These are phyloP conservation scores for Lagodon rhomboides DNA, from an alignment of 2,797 vertebrate species.

Conservation along the genomic window DNA sequence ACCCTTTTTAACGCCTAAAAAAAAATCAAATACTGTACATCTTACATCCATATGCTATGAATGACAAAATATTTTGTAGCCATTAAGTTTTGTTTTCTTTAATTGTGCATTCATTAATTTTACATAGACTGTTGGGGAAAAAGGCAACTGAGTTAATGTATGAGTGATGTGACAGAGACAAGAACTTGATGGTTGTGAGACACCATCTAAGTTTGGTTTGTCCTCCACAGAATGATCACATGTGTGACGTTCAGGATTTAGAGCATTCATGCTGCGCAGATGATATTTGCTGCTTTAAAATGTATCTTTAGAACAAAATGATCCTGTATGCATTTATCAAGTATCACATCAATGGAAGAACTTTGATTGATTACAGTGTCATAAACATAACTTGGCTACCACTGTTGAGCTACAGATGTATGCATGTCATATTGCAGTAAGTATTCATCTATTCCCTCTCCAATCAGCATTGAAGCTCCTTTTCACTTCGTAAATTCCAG, in stretches of 20 bases:
- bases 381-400: slow-evolving; percentile 32
- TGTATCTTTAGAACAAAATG: slow-evolving; percentile 18
- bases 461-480: slow-evolving; percentile 11
- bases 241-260: slow-evolving; percentile 35
- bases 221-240: slow-evolving; percentile 43
- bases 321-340: slow-evolving; percentile 24
- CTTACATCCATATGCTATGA: slow-evolving; percentile 81
- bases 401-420: slow-evolving; percentile 17
- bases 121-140: slow-evolving; percentile 77
- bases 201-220: slow-evolving; percentile 54
- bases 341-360: slow-evolving; percentile 23
- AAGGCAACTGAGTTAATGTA: slow-evolving; percentile 63
- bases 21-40: slow-evolving; percentile 70
- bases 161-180: slow-evolving; percentile 65
- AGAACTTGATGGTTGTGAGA: slow-evolving; percentile 46
- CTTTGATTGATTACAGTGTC: slow-evolving; percentile 18
- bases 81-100: slow-evolving; percentile 67
- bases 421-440: slow-evolving; percentile 36
- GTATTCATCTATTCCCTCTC: slow-evolving; percentile 13
- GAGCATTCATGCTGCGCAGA: slow-evolving; percentile 25
- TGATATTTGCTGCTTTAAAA: slow-evolving; percentile 44
- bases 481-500: slow-evolving; percentile 26
- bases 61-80: slow-evolving; percentile 59
- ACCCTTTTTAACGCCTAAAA: slow-evolving; percentile 84
- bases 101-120: slow-evolving; percentile 84